Base-by-base conservation (phyloP, 2,888 invertebrate genomes). In the Elysia crispata region DNA sequence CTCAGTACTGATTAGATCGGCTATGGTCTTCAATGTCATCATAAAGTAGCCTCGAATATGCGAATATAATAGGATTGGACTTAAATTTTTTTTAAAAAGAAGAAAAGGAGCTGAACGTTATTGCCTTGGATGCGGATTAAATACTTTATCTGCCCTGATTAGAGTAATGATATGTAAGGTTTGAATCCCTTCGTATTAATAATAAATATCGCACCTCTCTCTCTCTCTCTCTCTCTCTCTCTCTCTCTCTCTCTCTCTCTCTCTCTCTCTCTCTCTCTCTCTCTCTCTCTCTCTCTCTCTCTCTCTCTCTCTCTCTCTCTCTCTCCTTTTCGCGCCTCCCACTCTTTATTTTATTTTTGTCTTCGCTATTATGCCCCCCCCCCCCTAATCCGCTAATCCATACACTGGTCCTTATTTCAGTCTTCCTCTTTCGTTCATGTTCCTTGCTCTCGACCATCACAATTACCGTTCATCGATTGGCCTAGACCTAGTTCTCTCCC, bases 171-270 rank as follows among this genome's bases (percentile, higher is more conserved):
- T n/a, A n/a, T n/a, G n/a, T n/a, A n/a, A n/a, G n/a, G n/a, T n/a
- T n/a, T n/a, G n/a, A n/a, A n/a, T n/a, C n/a, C n/a, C n/a, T n/a
- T n/a, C n/a, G n/a, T n/a, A n/a, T n/a, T n/a, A n/a, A n/a, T n/a
- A n/a, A n/a, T n/a, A n/a, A n/a, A 41, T 41, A 11, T 41, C 3
- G 41, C 41, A 33, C 0, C 11, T 25, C 41, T 3, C 1, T 73
- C 50, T 73, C 73, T 73, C 73, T 73, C 54, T 73, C 70, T 69
- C 70, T 77, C 70, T 77, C 49, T 77, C 57, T 54, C 54, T 54
- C 28, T 74, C 60, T 25, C 28, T 54, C 60, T 54, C 30, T 74
- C 28, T 23, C 25, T 41, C n/a, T 60, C 54, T 57, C 28, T 28
- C 30, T 28, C n/a, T 57, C 60, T 77, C 60, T 69, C 69, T 69